Conservation (phyloP, 2,113 vertebrate species). For the Hippocampus zosterae region DNA sequence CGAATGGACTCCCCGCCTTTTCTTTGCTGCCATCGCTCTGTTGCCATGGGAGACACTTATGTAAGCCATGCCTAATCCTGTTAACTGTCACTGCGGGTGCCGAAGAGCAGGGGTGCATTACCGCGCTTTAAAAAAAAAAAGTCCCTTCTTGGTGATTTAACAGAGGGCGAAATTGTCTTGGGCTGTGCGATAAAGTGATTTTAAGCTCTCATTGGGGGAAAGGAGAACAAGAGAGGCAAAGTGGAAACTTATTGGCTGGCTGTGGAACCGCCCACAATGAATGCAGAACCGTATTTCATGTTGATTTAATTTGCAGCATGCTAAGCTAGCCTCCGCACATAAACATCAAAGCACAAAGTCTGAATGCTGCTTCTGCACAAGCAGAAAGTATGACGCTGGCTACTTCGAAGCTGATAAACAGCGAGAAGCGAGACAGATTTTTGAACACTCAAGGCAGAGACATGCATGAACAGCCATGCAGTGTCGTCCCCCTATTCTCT, state of each 20-base stretch:
- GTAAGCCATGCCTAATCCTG: conserved; percentile 70
- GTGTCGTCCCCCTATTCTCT: conserved; percentile 18
- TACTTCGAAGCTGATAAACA: neutral
- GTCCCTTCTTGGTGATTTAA: conserved; percentile 20
- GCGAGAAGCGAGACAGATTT: neutral
- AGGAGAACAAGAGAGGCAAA: neutral
- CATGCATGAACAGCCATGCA: conserved; percentile 15
- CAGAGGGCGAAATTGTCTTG: conserved; percentile 10
- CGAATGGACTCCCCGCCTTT: conserved; percentile 23
- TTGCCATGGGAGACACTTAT: conserved; percentile 73
- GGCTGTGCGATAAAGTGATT: conserved; percentile 5
- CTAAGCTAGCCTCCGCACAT: neutral
- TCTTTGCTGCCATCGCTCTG: conserved; percentile 37
- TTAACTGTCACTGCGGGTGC: conserved; percentile 60
- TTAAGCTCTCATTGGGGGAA: neutral
- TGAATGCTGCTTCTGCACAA: neutral
- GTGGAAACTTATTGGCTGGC: neutral
- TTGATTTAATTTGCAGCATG: neutral
- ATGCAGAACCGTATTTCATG: neutral
- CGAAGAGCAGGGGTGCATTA: conserved; percentile 27
- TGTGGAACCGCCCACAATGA: neutral
- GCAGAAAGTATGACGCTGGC: neutral
- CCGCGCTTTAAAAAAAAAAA: conserved; percentile 30
- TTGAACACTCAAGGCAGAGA: conserved; percentile 8
- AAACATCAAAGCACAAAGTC: neutral